Percentiles rank a stretch among this genome's conserved stretches.
Conservation (phyloP, 2,113 vertebrate genomes). For the Nothocercus julius region DNA sequence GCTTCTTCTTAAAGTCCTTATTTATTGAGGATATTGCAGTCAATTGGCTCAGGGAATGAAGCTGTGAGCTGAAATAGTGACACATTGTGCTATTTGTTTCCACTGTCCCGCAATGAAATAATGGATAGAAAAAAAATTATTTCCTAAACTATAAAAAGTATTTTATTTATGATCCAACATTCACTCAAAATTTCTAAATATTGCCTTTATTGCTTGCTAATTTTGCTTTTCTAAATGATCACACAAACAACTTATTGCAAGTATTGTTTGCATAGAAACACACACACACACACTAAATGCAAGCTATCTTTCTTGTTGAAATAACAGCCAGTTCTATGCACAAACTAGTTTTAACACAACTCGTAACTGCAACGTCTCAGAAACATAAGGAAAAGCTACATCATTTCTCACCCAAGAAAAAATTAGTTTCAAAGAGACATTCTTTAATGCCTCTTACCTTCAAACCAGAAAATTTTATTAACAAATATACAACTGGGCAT, state of each 20-base stretch:
- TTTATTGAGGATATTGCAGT: neutral
- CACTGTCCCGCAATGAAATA: neutral
- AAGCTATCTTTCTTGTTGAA: neutral
- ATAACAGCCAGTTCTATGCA: neutral
- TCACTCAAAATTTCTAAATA: neutral
- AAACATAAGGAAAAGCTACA: neutral
- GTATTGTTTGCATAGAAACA: neutral
- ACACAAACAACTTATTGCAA: neutral
- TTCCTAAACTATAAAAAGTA: neutral
- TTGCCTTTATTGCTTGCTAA: neutral
- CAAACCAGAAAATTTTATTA: neutral
- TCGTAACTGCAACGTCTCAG: neutral
- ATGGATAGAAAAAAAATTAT: neutral
- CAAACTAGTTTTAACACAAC: neutral
- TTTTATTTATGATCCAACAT: neutral
- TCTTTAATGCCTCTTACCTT: neutral
- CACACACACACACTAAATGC: neutral
- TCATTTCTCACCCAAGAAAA: neutral
- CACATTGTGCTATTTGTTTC: neutral
- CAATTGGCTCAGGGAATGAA: neutral
- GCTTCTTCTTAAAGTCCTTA: neutral
- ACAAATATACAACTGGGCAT: neutral
- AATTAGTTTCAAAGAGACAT: neutral
- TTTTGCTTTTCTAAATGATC: neutral
- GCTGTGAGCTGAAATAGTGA: neutral